Conservation (phyloP, 2,797 vertebrate species). For the Enteromius argenteus region DNA sequence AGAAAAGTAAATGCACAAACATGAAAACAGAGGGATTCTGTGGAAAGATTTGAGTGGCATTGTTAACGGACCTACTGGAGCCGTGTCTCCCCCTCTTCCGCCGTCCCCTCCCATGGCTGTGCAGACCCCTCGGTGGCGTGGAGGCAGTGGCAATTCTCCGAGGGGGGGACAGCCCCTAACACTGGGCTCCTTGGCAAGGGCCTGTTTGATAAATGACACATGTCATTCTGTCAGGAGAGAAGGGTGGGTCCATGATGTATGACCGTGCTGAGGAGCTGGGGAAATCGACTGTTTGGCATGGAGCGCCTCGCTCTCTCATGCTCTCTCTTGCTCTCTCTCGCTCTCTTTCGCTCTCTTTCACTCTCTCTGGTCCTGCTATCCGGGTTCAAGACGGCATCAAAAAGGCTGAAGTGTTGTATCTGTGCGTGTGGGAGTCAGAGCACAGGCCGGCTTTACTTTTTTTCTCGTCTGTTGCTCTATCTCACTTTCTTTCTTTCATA, state of each 20-base stretch:
- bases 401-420: conserved; percentile 40
- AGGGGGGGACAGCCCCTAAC: conserved; percentile 66
- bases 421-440: conserved; percentile 18
- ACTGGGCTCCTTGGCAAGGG: conserved; percentile 82
- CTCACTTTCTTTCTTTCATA: conserved; percentile 54
- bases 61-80: conserved; percentile 54
- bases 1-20: background rate
- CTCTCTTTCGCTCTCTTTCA: conserved; percentile 52
- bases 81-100: conserved; percentile 26
- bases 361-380: conserved; percentile 46
- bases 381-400: conserved; percentile 54
- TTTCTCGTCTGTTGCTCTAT: conserved; percentile 57
- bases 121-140: conserved; percentile 49
- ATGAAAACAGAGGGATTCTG: conserved; percentile 30
- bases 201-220: conserved; percentile 98
- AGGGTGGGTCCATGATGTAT: conserved; percentile 98
- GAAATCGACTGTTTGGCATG: conserved; percentile 99
- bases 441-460: conserved; percentile 52
- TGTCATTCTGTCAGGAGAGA: conserved; percentile 97
- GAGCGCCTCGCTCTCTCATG: conserved; percentile 70
- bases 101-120: conserved; percentile 31
- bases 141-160: conserved; percentile 61
- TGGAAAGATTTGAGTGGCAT: conserved; percentile 54
- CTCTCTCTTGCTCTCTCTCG: conserved; percentile 47
- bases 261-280: conserved; percentile 86